phyloP scores from a whole-genome alignment of 92 coral and sea anemone species.

The Heliopora coerulea region DNA sequence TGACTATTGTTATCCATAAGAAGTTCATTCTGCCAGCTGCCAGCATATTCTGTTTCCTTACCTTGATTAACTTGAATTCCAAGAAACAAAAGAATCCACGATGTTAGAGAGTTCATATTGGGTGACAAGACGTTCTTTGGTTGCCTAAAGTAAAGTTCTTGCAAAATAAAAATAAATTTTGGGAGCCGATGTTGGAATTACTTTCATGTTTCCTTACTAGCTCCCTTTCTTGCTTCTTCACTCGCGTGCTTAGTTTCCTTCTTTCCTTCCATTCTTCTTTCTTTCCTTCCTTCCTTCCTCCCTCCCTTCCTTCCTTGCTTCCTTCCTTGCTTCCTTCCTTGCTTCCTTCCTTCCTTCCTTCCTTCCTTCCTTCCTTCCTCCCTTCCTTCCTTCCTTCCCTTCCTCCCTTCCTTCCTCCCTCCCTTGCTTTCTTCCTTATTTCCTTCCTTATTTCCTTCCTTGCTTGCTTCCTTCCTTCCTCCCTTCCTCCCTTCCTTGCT shows the following conservation, averaged over 20 bases:
- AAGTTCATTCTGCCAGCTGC: too few species aligned
- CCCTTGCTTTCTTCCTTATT: too few species aligned
- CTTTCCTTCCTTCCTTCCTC: too few species aligned
- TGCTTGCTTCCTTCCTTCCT: too few species aligned
- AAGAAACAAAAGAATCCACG: neutral
- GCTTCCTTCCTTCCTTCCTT: neutral
- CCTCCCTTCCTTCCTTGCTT: too few species aligned
- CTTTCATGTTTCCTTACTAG: neutral
- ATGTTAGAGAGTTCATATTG: neutral
- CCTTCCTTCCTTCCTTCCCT: constrained; percentile 18
- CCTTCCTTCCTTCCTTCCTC: neutral
- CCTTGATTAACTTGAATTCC: neutral
- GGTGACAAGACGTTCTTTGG: neutral
- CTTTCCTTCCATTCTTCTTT: too few species aligned
- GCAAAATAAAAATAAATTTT: neutral
- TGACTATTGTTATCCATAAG: too few species aligned
- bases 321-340: too few species aligned
- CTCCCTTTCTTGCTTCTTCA: too few species aligned
- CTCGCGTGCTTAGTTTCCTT: too few species aligned
- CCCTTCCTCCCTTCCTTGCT: too few species aligned
- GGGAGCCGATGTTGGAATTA: too few species aligned
- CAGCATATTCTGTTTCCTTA: neutral
- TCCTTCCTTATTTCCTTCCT: neutral
- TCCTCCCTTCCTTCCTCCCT: neutral
- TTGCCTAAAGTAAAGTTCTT: neutral